A percentile compares a stretch with the other conserved stretches of the same genome.
Evolutionary conservation across 2,888 invertebrate species (phyloP).

Genomic region (Perizoma affinitatum): DNA sequence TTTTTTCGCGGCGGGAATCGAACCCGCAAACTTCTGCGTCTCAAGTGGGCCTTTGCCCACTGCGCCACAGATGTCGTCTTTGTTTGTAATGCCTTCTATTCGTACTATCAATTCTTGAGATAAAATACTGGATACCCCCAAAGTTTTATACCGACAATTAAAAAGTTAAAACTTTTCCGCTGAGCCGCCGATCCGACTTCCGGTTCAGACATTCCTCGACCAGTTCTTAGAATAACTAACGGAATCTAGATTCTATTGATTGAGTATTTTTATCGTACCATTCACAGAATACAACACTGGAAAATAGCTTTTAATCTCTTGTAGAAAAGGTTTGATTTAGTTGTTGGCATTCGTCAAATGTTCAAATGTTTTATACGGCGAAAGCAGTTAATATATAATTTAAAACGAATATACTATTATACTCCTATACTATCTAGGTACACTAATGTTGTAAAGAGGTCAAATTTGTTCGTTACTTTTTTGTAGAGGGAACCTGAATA

Average conservation of each 20-base stretch:
- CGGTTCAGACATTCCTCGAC: conserved; percentile 49
- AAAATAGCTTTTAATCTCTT: conserved; percentile 5
- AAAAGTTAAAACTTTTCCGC: conserved; percentile 20
- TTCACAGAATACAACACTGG: conserved; percentile 31
- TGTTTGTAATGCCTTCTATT: no score
- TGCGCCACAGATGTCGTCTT: no score
- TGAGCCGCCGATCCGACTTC: conserved; percentile 40
- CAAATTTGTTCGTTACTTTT: neutral
- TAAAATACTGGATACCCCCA: no score
- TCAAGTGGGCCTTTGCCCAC: no score
- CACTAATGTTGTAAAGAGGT: no score
- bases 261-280: conserved; percentile 40
- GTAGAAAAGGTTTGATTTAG: conserved; percentile 6
- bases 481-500: neutral
- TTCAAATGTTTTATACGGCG: conserved; percentile 39
- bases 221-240: conserved; percentile 52
- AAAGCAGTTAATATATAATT: conserved; percentile 32
- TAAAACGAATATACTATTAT: neutral
- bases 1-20: no score
- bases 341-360: conserved; percentile 1
- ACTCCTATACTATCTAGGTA: no score
- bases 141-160: neutral
- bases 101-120: no score
- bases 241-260: conserved; percentile 53
- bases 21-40: no score